Conservation (phyloP, 2,888 invertebrate genomes). For the Callyntrura guangdongensis region DNA sequence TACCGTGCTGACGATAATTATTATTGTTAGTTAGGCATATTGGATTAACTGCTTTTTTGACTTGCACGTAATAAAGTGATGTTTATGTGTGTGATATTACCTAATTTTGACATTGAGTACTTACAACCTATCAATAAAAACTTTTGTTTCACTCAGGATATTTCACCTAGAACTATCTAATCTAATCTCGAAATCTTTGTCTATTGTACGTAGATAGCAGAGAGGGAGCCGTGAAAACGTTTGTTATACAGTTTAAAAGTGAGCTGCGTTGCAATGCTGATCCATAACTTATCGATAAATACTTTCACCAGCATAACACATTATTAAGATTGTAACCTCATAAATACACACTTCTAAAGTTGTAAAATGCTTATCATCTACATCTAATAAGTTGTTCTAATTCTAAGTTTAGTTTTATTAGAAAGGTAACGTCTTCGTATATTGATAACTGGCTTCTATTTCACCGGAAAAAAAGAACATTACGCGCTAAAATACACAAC, state of each 20-base stretch:
- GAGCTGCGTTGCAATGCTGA: background rate
- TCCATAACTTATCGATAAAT: background rate
- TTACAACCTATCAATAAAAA: background rate
- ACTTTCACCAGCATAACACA: background rate
- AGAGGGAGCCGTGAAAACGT: too few species aligned
- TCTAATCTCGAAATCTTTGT: conserved; percentile 1
- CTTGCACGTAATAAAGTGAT: background rate
- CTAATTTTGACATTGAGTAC: background rate
- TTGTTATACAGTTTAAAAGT: background rate
- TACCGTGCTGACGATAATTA: too few species aligned
- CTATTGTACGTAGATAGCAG: background rate
- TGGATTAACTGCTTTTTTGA: background rate
- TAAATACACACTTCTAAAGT: too few species aligned
- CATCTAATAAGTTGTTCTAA: too few species aligned
- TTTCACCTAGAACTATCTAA: background rate
- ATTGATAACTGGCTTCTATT: conserved; percentile 46
- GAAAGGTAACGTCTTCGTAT: conserved; percentile 56
- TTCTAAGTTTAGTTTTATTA: background rate
- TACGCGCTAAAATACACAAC: background rate
- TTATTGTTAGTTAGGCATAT: too few species aligned
- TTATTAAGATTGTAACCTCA: too few species aligned
- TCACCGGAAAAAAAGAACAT: conserved; percentile 20
- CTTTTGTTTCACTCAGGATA: too few species aligned
- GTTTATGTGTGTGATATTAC: background rate
- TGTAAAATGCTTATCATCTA: too few species aligned